These are phyloP conservation scores for Drosophila saltans DNA, from an alignment of 1,140 invertebrate genomes.

Conservation along the genomic window DNA sequence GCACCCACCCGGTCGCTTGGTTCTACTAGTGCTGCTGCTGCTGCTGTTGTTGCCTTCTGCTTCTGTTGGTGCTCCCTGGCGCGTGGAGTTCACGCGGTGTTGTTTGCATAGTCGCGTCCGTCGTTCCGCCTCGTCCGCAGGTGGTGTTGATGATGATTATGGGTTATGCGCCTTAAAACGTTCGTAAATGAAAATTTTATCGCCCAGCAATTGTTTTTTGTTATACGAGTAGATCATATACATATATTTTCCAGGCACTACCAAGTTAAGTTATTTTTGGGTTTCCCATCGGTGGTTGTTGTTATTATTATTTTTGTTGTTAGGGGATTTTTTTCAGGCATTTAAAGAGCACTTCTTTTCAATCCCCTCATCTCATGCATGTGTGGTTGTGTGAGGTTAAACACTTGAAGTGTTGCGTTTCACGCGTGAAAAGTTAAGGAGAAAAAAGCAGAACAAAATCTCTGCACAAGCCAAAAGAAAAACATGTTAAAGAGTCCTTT, in stretches of 20 bases:
- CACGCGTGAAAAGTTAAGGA: background rate
- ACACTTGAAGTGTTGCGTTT: constrained; percentile 22
- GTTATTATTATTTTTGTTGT: constrained; percentile 1
- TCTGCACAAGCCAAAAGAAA: background rate
- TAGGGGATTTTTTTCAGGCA: background rate
- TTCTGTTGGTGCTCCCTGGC: constrained; percentile 24
- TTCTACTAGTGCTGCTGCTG: no score
- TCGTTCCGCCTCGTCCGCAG: constrained; percentile 47
- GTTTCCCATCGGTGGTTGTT: constrained; percentile 6
- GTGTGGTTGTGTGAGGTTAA: constrained; percentile 8
- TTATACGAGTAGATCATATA: constrained; percentile 21
- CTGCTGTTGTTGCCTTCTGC: background rate
- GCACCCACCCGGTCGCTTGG: no score
- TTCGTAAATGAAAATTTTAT: constrained; percentile 73
- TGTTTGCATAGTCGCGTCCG: constrained; percentile 57
- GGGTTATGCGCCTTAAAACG: constrained; percentile 44
- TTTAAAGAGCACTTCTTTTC: background rate
- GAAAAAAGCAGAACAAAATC: background rate
- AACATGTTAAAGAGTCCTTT: background rate
- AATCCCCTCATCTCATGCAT: constrained; percentile 2
- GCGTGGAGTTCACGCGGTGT: constrained; percentile 53
- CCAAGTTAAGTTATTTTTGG: constrained; percentile 58
- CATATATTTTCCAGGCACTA: constrained; percentile 61
- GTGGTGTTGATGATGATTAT: constrained; percentile 72
- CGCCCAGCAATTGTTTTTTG: constrained; percentile 68